These are phyloP conservation scores for Antrozous pallidus DNA, from an alignment of 2,797 vertebrate species.

Conservation along the genomic window DNA sequence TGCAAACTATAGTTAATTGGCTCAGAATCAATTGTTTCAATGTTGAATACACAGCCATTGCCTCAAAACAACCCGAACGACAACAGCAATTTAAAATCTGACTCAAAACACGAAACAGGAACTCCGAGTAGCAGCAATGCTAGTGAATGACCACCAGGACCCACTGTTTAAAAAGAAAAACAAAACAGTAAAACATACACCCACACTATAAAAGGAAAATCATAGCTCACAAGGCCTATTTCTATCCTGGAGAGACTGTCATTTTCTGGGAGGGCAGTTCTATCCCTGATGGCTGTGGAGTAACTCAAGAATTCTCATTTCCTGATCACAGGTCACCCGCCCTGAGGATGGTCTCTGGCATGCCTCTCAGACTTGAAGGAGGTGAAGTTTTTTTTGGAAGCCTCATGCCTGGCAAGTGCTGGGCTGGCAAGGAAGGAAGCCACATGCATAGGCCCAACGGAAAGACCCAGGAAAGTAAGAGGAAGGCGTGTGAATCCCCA, in stretches of 20 bases:
- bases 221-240: constrained; percentile 25
- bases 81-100: background rate
- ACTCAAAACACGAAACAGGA: background rate
- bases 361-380: background rate
- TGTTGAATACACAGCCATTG: background rate
- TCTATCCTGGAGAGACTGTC: constrained; percentile 18
- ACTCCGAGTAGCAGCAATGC: background rate
- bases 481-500: background rate
- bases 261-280: constrained; percentile 38
- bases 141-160: background rate
- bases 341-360: background rate
- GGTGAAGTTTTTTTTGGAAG: background rate
- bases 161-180: background rate
- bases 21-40: background rate
- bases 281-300: background rate
- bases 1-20: background rate
- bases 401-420: background rate
- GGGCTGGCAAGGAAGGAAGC: background rate
- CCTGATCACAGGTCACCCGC: background rate
- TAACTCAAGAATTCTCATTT: background rate
- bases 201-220: background rate
- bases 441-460: background rate
- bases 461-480: background rate
- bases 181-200: background rate
- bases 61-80: background rate